These are phyloP conservation scores for Parnassius orleans DNA, from an alignment of 2,888 invertebrate genomes.

Conservation along the genomic window DNA sequence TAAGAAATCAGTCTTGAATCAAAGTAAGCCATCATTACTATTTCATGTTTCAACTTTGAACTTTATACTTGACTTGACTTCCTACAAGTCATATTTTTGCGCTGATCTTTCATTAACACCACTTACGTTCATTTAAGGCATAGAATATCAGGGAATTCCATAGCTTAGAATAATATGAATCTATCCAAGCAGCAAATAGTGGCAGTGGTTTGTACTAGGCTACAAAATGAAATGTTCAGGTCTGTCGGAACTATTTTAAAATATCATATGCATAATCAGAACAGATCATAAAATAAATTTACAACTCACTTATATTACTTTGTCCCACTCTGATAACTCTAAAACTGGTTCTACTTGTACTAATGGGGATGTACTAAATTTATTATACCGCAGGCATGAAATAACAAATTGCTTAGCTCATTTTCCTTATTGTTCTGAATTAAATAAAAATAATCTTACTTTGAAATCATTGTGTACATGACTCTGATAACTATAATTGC, in stretches of 20 bases:
- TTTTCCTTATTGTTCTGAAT: background rate
- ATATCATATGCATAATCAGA: background rate
- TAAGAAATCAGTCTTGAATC: constrained; percentile 73
- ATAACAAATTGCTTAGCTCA: constrained; percentile 5
- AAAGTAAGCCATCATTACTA: constrained; percentile 62
- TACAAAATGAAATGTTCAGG: too few species aligned
- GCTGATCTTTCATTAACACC: constrained; percentile 14
- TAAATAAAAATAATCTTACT: background rate
- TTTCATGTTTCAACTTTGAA: constrained; percentile 43
- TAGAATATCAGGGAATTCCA: constrained; percentile 31
- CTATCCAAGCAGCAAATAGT: constrained; percentile 1
- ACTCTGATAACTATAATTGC: too few species aligned
- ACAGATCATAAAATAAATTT: constrained; percentile 15
- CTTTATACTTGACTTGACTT: constrained; percentile 31
- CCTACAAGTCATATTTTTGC: constrained; percentile 21
- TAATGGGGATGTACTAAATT: constrained; percentile 50
- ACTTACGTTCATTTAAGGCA: constrained; percentile 7
- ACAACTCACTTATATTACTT: constrained; percentile 25
- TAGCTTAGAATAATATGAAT: constrained; percentile 9
- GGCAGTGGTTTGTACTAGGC: too few species aligned
- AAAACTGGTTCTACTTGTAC: constrained; percentile 49
- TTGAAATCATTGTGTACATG: constrained; percentile 1
- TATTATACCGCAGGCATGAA: constrained; percentile 26
- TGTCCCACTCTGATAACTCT: constrained; percentile 26
- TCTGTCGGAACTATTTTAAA: too few species aligned